Conservation (phyloP, 2,888 invertebrate genomes). For the Stomorhina lunata region DNA sequence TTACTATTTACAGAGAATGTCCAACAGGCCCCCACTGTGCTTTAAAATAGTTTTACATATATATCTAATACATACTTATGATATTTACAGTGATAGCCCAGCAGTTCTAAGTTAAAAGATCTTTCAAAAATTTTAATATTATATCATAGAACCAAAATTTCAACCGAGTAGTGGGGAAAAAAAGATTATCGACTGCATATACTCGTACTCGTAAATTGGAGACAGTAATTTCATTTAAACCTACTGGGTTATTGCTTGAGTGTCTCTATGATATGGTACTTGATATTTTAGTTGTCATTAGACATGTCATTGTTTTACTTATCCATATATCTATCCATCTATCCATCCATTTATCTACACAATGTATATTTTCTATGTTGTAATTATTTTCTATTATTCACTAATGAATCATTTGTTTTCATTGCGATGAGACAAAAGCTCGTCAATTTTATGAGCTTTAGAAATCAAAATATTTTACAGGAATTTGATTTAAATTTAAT, state of each 20-base stretch:
- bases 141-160: no score
- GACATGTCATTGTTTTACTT: conserved; percentile 27
- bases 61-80: no score
- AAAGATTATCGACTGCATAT: no score
- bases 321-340: neutral
- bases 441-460: neutral
- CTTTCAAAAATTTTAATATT: no score
- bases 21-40: no score
- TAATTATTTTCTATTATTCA: conserved; percentile 36
- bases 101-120: no score
- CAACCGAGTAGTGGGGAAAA: no score
- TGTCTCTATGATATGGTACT: no score
- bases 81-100: no score
- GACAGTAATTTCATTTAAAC: conserved; percentile 1
- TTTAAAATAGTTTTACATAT: no score
- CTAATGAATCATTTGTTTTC: conserved; percentile 33
- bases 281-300: conserved; percentile 35
- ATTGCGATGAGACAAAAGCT: neutral
- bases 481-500: neutral
- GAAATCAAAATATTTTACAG: neutral
- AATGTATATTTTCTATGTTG: neutral
- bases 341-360: neutral
- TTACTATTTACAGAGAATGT: neutral
- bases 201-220: neutral
- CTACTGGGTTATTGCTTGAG: no score